These are phyloP conservation scores for Pagrus major DNA, from an alignment of 2,113 vertebrate genomes.

Conservation along the genomic window DNA sequence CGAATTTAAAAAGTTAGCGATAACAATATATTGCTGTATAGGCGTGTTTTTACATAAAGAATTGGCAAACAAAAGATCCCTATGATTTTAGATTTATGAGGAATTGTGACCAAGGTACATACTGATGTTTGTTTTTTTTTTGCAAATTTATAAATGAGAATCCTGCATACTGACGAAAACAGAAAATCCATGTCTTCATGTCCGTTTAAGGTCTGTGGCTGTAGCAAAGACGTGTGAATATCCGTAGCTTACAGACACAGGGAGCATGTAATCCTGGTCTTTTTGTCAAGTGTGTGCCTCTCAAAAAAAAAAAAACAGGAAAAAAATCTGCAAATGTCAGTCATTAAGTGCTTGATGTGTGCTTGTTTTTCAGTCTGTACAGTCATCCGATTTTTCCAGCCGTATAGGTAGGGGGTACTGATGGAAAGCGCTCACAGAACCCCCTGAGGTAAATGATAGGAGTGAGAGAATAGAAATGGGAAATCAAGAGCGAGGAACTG, in stretches of 20 bases:
- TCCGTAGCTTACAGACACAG: neutral
- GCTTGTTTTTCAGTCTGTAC: neutral
- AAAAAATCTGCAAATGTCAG: slow-evolving; percentile 12
- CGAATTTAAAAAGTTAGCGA: too few species aligned
- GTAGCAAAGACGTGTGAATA: neutral
- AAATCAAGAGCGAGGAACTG: slow-evolving; percentile 27
- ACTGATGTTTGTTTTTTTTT: neutral
- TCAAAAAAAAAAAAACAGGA: neutral
- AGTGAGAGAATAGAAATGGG: slow-evolving; percentile 10
- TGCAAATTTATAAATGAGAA: neutral
- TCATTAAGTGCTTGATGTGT: slow-evolving; percentile 13
- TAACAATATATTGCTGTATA: too few species aligned
- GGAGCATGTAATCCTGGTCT: neutral
- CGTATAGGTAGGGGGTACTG: neutral
- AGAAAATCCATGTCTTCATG: neutral
- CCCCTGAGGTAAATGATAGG: slow-evolving; percentile 34
- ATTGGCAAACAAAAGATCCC: too few species aligned
- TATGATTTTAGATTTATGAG: neutral
- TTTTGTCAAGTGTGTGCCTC: neutral
- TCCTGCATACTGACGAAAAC: neutral
- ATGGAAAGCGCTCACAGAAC: slow-evolving; percentile 26
- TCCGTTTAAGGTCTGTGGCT: neutral
- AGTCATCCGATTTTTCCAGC: neutral
- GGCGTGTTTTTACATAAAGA: too few species aligned
- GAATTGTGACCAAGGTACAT: neutral